Evolutionary conservation across 2,797 vertebrate genomes (phyloP).

Genomic region (Manis pentadactyla): DNA sequence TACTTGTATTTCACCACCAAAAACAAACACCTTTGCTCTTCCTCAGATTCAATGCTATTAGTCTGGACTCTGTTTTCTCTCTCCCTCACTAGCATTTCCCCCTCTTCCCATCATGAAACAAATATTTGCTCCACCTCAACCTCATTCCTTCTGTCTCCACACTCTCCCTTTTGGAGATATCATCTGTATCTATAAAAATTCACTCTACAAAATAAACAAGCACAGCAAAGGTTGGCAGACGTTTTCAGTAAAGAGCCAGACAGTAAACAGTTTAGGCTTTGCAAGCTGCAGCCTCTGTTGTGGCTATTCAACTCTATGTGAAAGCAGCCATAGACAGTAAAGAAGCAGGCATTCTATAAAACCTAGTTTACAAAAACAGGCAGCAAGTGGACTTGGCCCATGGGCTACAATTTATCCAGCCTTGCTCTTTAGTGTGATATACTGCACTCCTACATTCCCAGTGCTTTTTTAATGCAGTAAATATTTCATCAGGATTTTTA

Average conservation of each 20-base stretch:
- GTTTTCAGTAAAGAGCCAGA: not conserved
- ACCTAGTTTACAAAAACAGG: conserved; percentile 3
- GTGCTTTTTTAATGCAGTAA: not conserved
- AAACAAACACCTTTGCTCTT: not conserved
- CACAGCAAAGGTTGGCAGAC: not conserved
- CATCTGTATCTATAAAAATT: not conserved
- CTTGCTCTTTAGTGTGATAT: not conserved
- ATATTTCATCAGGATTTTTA: not conserved
- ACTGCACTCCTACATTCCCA: not conserved
- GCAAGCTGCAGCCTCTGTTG: not conserved
- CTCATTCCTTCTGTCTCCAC: not conserved
- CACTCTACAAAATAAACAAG: not conserved
- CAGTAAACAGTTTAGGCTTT: not conserved
- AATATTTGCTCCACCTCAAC: not conserved
- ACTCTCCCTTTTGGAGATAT: not conserved
- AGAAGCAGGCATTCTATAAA: not conserved
- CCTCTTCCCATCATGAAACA: not conserved
- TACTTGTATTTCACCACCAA: not conserved
- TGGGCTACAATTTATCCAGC: not conserved
- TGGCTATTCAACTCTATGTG: not conserved
- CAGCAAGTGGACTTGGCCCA: not conserved
- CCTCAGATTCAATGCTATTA: not conserved
- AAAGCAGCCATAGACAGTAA: not conserved
- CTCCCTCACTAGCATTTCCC: not conserved
- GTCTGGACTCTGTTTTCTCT: not conserved